Evolutionary conservation across 2,113 vertebrate genomes (phyloP), one percentile per base, ranked within the genome.

Genomic region (Naja naja): DNA sequence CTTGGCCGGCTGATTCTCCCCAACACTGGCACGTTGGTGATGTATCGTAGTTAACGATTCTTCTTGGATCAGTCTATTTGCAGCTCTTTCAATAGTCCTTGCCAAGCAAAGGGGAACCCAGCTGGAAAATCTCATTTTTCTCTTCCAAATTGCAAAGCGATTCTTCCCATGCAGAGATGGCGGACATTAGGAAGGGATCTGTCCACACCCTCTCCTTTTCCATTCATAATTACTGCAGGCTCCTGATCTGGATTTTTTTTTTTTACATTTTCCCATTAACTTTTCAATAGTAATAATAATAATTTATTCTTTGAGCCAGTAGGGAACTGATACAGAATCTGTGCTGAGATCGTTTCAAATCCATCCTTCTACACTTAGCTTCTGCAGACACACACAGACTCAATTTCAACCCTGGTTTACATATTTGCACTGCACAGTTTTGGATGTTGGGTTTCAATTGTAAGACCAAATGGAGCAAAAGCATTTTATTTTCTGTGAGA

Each of bases 141-240:
- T 95, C 95, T 96, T 93, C 95, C 92, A 96, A 96, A 95, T 96
- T 95, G 94, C 95, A 96, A 96, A 97, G 95, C 94, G 94, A 94
- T 94, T 94, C 97, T 95, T 97, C 96, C 96, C 96, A 96, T 95
- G 93, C 93, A 91, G 94, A 97, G 96, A 95, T 45, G 12, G 53
- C 34, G 89, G 96, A 96, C 97, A 96, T 96, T 52, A 94, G 95
- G 94, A 95, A 96, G 93, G 96, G 96, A 94, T 94, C 95, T 96
- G 94, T 92, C 93, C 95, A 95, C 93, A 85, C 94, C 93, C 92
- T 91, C 94, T 95, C 94, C 91, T 97, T 97, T 96, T 96, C 95
- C 96, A 95, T 97, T 97, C 97, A 94, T 95, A 87, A 96, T 95
- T 95, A 92, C 93, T 95, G 95, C 95, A 94, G 97, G 96, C 97